Evolutionary conservation across 2,113 vertebrate genomes (phyloP).

Genomic region (Oryctolagus cuniculus): mOryCun1.1 NC_091453.1:67406001-67406500

Average conservation of each 20-base stretch:
- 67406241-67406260: conserved; percentile 53
- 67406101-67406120: not conserved
- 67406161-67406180: conserved; percentile 20
- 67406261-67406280: not conserved
- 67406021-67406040: not conserved
- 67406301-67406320: conserved; percentile 43
- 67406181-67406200: conserved; percentile 38
- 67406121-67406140: conserved; percentile 16
- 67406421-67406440: conserved; percentile 40
- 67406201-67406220: conserved; percentile 53
- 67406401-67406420: conserved; percentile 43
- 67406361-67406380: conserved; percentile 33
- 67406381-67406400: not conserved
- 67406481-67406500: conserved; percentile 11
- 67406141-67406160: conserved; percentile 24
- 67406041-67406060: conserved; percentile 30
- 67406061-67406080: conserved; percentile 11
- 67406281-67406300: conserved; percentile 43
- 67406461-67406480: conserved; percentile 43
- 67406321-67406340: not conserved
- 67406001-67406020: not conserved
- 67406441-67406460: conserved; percentile 23
- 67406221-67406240: conserved; percentile 24
- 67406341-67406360: conserved; percentile 2
- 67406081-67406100: conserved; percentile 44